Evolutionary conservation across 37 sponge, comb jelly and placozoan genomes (phyloP).

Genomic region (Halisarca cf. caerulea): DNA sequence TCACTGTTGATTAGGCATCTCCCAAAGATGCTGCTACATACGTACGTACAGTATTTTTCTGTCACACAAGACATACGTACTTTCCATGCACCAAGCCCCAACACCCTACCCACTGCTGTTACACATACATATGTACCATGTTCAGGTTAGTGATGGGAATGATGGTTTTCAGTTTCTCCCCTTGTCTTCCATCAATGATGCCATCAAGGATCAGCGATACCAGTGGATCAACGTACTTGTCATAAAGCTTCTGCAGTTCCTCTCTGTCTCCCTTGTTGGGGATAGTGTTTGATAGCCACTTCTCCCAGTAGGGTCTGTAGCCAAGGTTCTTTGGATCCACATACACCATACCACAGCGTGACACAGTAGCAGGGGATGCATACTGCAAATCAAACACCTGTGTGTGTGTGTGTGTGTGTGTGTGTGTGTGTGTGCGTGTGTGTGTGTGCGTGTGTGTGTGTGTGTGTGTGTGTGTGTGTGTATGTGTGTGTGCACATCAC

Average conservation of each 20-base stretch:
- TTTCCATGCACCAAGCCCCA: too few species aligned
- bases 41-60: background rate
- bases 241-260: constrained; percentile 69
- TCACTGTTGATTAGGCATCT: too few species aligned
- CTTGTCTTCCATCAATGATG: constrained; percentile 83
- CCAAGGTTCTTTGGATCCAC: constrained; percentile 99
- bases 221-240: constrained; percentile 88
- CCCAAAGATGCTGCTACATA: too few species aligned
- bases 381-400: constrained; percentile 96
- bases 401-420: background rate
- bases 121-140: constrained; percentile 48
- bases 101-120: background rate
- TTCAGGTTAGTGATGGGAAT: constrained; percentile 92
- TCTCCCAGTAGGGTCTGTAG: constrained; percentile 94
- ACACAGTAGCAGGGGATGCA: constrained; percentile 98
- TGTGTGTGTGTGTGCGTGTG: background rate
- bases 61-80: too few species aligned
- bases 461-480: background rate
- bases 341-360: constrained; percentile 99
- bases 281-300: constrained; percentile 67
- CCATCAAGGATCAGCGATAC: constrained; percentile 92
- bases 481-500: too few species aligned
- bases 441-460: background rate
- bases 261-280: constrained; percentile 69
- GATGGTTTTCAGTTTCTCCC: constrained; percentile 90